These are phyloP conservation scores for cat (Felis catus) DNA, from an alignment of 2,113 vertebrate genomes.

Conservation along the genomic window DNA sequence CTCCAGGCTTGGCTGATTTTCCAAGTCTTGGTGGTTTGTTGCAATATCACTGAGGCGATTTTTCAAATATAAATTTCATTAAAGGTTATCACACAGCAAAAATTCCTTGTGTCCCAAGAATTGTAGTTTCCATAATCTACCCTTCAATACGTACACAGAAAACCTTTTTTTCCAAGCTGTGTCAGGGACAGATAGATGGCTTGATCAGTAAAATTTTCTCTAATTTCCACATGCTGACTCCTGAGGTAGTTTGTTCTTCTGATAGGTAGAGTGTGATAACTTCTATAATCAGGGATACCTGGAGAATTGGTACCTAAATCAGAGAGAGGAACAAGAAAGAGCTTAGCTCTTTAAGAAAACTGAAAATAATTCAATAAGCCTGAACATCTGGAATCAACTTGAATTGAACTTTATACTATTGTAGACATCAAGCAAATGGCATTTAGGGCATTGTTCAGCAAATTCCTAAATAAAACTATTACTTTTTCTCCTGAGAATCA, in stretches of 20 bases:
- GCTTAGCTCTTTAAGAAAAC: slow-evolving; percentile 1
- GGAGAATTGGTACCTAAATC: not conserved
- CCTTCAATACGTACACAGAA: not conserved
- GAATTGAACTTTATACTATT: slow-evolving; percentile 33
- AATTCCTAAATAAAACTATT: slow-evolving; percentile 48
- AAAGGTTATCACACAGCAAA: not conserved
- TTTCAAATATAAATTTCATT: slow-evolving; percentile 16
- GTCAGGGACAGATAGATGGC: not conserved
- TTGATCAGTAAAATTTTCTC: not conserved
- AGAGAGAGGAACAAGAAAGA: not conserved
- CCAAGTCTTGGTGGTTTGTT: not conserved
- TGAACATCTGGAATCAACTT: slow-evolving; percentile 57
- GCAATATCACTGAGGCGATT: not conserved
- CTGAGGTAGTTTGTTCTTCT: not conserved
- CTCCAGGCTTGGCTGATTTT: not conserved
- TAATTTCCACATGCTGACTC: not conserved
- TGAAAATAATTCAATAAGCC: slow-evolving; percentile 37
- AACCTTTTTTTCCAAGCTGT: not conserved
- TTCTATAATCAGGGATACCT: not conserved
- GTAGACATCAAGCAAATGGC: slow-evolving; percentile 29
- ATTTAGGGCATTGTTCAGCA: not conserved
- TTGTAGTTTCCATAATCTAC: not conserved
- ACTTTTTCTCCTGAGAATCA: not conserved
- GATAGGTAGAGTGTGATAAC: not conserved
- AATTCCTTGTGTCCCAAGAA: not conserved